phyloP scores from a whole-genome alignment of 2,888 invertebrate genomes.

The Malthinus flaveolus region DNA sequence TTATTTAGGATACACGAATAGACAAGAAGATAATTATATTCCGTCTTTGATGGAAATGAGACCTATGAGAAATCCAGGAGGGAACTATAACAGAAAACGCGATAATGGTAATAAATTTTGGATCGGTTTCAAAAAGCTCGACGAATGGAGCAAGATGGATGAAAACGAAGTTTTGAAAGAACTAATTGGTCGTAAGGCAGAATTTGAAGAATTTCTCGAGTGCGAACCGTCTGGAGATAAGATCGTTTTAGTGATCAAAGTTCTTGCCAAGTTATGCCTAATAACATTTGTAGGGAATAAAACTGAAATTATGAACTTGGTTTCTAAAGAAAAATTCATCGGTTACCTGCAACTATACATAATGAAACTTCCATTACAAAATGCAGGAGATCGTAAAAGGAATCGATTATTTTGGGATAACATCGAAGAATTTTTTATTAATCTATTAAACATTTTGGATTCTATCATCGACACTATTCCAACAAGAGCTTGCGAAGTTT shows the following conservation, averaged over 20 bases:
- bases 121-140: slow-evolving; percentile 54
- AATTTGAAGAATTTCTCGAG: slow-evolving; percentile 56
- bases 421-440: slow-evolving; percentile 37
- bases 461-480: slow-evolving; percentile 48
- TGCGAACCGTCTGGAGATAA: slow-evolving; percentile 14
- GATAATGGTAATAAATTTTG: too few species aligned
- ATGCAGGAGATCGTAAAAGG: slow-evolving; percentile 19
- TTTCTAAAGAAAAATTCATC: slow-evolving; percentile 32
- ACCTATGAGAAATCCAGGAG: too few species aligned
- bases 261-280: slow-evolving; percentile 57
- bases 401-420: slow-evolving; percentile 35
- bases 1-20: too few species aligned
- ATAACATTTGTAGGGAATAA: slow-evolving; percentile 34
- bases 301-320: slow-evolving; percentile 30
- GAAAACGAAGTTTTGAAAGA: slow-evolving; percentile 54
- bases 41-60: too few species aligned
- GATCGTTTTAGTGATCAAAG: slow-evolving; percentile 30
- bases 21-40: too few species aligned
- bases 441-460: slow-evolving; percentile 40
- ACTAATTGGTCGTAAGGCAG: slow-evolving; percentile 52
- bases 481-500: slow-evolving; percentile 42
- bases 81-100: too few species aligned
- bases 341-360: slow-evolving; percentile 35
- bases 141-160: slow-evolving; percentile 53
- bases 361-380: slow-evolving; percentile 29